These are phyloP conservation scores for Ptychodera flava DNA, from an alignment of 35 echinoderm and acorn worm species.

Conservation along the genomic window DNA sequence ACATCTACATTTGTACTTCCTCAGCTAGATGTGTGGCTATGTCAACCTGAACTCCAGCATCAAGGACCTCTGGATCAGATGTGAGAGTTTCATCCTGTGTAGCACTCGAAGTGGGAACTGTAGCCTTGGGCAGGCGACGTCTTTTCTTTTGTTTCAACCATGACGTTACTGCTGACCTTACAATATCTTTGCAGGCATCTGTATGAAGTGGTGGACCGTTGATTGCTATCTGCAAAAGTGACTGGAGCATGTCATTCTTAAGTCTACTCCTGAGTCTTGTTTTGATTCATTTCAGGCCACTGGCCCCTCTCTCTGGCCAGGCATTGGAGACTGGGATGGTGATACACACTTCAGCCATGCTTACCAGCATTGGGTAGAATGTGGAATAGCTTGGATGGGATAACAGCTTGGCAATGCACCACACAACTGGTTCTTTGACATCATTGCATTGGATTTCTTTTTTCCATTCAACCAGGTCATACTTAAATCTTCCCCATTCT, in stretches of 20 bases:
- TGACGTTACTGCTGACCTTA: constrained; percentile 5
- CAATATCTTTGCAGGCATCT: neutral
- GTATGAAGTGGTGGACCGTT: constrained; percentile 13
- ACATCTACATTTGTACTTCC: too few species aligned
- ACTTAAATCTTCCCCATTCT: constrained; percentile 27
- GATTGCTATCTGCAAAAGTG: constrained; percentile 13
- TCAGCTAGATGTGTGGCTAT: too few species aligned
- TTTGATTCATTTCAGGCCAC: constrained; percentile 8
- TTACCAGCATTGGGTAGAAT: neutral
- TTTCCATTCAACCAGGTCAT: constrained; percentile 24
- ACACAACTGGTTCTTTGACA: too few species aligned
- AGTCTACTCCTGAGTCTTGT: constrained; percentile 15
- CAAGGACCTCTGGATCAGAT: too few species aligned
- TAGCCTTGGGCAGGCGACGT: constrained; percentile 12
- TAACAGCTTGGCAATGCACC: neutral
- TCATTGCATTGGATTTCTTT: neutral
- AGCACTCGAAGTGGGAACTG: too few species aligned
- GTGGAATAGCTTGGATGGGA: constrained; percentile 4
- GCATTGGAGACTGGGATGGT: constrained; percentile 15
- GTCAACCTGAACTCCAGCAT: too few species aligned
- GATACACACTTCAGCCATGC: neutral
- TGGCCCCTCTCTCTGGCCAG: constrained; percentile 23
- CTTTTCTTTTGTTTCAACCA: constrained; percentile 8
- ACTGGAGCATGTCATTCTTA: constrained; percentile 15
- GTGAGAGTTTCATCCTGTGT: too few species aligned